Base-by-base conservation (phyloP, 2,888 invertebrate species). In the Cotesia congregata region DNA sequence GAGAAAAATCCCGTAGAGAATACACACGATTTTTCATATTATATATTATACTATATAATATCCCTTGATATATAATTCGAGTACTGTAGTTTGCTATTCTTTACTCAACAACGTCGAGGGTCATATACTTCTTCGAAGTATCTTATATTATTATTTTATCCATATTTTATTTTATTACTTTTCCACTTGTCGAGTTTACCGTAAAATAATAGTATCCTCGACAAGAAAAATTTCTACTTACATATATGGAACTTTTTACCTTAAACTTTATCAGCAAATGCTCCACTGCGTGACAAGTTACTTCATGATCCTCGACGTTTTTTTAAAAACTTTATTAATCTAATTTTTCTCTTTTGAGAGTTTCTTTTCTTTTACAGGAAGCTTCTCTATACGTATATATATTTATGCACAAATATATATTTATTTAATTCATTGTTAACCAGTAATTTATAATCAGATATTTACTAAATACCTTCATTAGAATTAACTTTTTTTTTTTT, bases 361-460 rank as follows among this genome's bases (percentile, higher is more conserved):
- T 74, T 78, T 76, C 72, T 67, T 76, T 74, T 70, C 84, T 85
- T 82, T 85, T 85, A 77, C 86, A 86, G 86, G 86, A 83, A 85
- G 85, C 85, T 85, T 85, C 83, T 82, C 75, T 84, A 79, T 85
- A 82, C 82, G 83, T 81, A 77, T 83, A 79, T 80, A 80, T 83
- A 72, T 82, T 80, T 78, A 82, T 83, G 83, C 83, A 82, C 80
- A 62, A 7, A n/a, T 15, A 30, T 64, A 70, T 59, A 20, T 17
- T 70, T 12, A 4, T 12, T 7, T 50, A 50, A 50, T 30, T 30
- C 30, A 30, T 30, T 30, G 30, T 30, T 12, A 50, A 50, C 50
- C 6, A 39, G 40, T 30, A 17, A 17, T 39, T 38, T 39, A 50
- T 74, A 20, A 38, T n/a, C 17, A 17, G 12, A 38, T 60, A 6